These are phyloP conservation scores for Blastobasis lacticolella DNA, from an alignment of 2,888 invertebrate species.

Conservation along the genomic window DNA sequence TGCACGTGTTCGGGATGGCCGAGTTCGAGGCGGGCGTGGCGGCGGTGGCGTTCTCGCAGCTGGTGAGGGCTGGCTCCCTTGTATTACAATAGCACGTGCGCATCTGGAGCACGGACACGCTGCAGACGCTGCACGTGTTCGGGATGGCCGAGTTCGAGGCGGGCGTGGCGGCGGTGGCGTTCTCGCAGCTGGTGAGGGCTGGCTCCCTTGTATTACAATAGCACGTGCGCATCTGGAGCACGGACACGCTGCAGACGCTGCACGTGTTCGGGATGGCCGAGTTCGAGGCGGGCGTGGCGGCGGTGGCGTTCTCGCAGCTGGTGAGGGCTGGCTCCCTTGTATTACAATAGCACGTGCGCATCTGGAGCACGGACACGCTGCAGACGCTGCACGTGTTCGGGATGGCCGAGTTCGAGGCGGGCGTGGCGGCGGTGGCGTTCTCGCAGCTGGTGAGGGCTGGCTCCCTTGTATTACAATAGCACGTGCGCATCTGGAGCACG, in stretches of 20 bases:
- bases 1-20: slow-evolving; percentile 93
- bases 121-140: slow-evolving; percentile 91
- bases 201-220: no score
- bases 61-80: slow-evolving; percentile 69
- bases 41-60: slow-evolving; percentile 91
- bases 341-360: slow-evolving; percentile 85
- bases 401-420: slow-evolving; percentile 29
- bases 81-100: slow-evolving; percentile 77
- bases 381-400: not conserved
- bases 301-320: slow-evolving; percentile 91
- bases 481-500: slow-evolving; percentile 73
- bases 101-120: slow-evolving; percentile 92
- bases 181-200: slow-evolving; percentile 84
- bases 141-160: slow-evolving; percentile 93
- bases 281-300: slow-evolving; percentile 89
- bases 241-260: slow-evolving; percentile 89
- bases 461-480: slow-evolving; percentile 75
- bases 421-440: slow-evolving; percentile 91
- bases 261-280: slow-evolving; percentile 95
- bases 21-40: slow-evolving; percentile 91
- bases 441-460: slow-evolving; percentile 83
- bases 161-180: slow-evolving; percentile 90
- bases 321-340: slow-evolving; percentile 57
- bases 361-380: not conserved
- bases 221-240: slow-evolving; percentile 94